A percentile compares a stretch with the other conserved stretches of the same genome.
These are phyloP conservation scores for Merodon equestris DNA, from an alignment of 2,888 invertebrate species.

Conservation along the genomic window DNA sequence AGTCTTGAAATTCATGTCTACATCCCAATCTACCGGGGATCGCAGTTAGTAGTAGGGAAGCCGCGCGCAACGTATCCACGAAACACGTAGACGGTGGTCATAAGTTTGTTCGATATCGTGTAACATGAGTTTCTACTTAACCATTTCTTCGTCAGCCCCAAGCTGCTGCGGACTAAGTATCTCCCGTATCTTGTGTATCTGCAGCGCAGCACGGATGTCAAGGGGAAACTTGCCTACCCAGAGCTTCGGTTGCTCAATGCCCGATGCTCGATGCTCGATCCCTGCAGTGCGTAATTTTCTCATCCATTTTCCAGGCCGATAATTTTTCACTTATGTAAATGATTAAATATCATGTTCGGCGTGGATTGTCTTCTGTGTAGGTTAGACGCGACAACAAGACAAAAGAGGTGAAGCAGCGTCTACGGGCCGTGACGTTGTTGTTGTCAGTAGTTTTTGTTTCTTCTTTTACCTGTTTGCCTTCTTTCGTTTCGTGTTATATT, in stretches of 20 bases:
- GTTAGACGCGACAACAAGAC: conserved; percentile 42
- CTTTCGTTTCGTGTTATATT: neutral
- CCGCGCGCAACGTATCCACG: conserved; percentile 58
- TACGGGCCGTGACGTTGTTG: conserved; percentile 39
- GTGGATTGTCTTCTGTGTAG: conserved; percentile 68
- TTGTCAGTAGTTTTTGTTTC: conserved; percentile 1
- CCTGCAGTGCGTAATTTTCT: conserved; percentile 66
- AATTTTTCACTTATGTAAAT: conserved; percentile 70
- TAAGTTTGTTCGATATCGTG: conserved; percentile 75
- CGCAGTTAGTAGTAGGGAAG: conserved; percentile 59
- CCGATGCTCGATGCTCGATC: conserved; percentile 19
- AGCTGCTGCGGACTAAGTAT: conserved; percentile 58
- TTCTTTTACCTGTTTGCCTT: neutral
- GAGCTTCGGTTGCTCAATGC: conserved; percentile 16
- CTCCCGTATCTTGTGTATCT: conserved; percentile 61
- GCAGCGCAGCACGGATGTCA: conserved; percentile 42
- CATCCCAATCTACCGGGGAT: conserved; percentile 58
- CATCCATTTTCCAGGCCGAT: conserved; percentile 66
- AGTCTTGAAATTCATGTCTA: conserved; percentile 50
- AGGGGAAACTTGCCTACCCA: conserved; percentile 35
- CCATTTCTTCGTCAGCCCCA: conserved; percentile 69
- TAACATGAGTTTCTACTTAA: conserved; percentile 76
- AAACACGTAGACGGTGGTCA: conserved; percentile 73
- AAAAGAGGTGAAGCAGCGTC: conserved; percentile 44
- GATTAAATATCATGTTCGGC: conserved; percentile 68